Evolutionary conservation across 2,113 vertebrate genomes (phyloP).

Genomic region (Xenopus borealis): DNA sequence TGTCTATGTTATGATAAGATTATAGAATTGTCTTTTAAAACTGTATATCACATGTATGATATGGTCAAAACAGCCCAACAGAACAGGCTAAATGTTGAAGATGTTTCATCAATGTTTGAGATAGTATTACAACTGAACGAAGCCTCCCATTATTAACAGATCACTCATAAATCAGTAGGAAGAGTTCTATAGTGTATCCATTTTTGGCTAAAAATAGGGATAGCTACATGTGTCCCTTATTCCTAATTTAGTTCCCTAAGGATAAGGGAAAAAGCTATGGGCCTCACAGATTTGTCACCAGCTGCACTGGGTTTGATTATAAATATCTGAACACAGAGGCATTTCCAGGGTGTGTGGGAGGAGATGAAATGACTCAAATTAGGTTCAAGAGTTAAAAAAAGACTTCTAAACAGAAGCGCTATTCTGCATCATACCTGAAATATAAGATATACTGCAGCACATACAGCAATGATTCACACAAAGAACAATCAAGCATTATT

Average conservation of each 20-base stretch:
- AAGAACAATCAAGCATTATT: slow-evolving; percentile 3
- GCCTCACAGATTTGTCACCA: slow-evolving; percentile 31
- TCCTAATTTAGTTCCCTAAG: not conserved
- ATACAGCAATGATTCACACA: slow-evolving; percentile 14
- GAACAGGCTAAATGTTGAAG: no score
- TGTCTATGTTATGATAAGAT: no score
- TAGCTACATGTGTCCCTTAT: no score
- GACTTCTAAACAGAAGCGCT: not conserved
- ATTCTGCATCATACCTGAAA: not conserved
- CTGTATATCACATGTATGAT: no score
- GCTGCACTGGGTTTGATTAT: slow-evolving; percentile 30
- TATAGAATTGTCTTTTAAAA: no score
- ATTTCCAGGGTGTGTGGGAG: slow-evolving; percentile 37
- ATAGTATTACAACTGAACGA: no score
- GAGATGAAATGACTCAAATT: slow-evolving; percentile 33
- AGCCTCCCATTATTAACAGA: no score
- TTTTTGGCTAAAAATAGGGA: no score
- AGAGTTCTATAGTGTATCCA: no score
- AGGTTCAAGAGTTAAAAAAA: slow-evolving; percentile 18
- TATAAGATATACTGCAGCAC: not conserved
- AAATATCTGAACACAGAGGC: slow-evolving; percentile 36
- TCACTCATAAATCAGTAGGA: no score
- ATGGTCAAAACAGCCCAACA: no score
- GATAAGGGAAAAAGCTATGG: not conserved
- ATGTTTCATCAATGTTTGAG: no score